Evolutionary conservation across 2,113 vertebrate genomes (phyloP), one percentile per base, ranked within the genome.

Genomic region (Oryzias melastigma): DNA sequence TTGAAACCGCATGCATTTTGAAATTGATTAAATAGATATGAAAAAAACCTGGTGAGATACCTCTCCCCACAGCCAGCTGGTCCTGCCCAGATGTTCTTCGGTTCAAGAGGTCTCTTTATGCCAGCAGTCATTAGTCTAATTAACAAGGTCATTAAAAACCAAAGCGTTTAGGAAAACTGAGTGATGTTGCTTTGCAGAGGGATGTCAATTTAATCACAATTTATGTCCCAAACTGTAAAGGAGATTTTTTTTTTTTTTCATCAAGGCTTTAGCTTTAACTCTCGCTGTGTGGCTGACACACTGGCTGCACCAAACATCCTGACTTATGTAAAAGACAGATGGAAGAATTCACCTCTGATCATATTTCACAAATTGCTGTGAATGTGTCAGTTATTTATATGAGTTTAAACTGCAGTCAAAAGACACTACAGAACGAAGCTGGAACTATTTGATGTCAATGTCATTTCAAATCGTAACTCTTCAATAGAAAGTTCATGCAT

Each of bases 81-180:
- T 71, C 24, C 80, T 53, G 51, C 45, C 78, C 82, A 87, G 83
- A 83, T 87, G 77, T 83, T 81, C 18, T 59, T 66, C 53, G 5
- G 75, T 81, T 80, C 66, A 64, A 68, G 61, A 75, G 58, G 75
- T 80, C 57, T 61, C 56, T 68, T 70, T 58, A 58, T 73, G 62
- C 85, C 77, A 64, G 71, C 62, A 54, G 58, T 68, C 65, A 81
- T 79, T 82, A 71, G 51, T 62, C 66, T 58, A 59, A 77, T 75
- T 83, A 85, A 84, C 75, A 83, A 85, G 81, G 73, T 71, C 64
- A 60, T 78, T 81, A 73, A 59, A 55, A 57, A 51, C 57, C 50
- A 44, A 51, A 19, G 52, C 57, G 54, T 68, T 43, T 50, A 68
- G 62, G 65, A 81, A 69, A 77, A 77, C 80, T 56, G 75, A 57